Percentiles rank a stretch among this genome's conserved stretches.
These are phyloP conservation scores for Papilio glaucus DNA, from an alignment of 1,140 invertebrate species.

Conservation along the genomic window DNA sequence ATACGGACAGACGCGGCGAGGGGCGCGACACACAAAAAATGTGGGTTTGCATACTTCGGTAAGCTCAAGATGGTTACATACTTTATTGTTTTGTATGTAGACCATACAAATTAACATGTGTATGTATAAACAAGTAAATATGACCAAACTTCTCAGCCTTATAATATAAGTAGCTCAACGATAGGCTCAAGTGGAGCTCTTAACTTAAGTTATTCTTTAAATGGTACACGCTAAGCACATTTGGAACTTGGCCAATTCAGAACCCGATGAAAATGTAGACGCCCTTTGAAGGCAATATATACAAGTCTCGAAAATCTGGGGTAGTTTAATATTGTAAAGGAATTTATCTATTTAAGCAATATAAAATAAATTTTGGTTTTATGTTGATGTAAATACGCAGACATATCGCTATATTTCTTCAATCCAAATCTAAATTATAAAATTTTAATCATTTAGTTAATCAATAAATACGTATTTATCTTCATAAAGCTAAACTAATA, in stretches of 20 bases:
- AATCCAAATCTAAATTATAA: too few species aligned
- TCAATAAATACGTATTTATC: too few species aligned
- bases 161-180: conserved; percentile 3
- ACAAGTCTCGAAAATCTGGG: background rate
- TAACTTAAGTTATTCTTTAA: conserved; percentile 20
- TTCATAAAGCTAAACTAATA: too few species aligned
- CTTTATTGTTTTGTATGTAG: background rate
- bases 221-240: conserved; percentile 17
- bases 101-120: background rate
- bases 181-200: background rate
- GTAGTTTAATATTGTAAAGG: background rate
- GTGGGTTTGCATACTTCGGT: too few species aligned
- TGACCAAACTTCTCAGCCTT: conserved; percentile 2
- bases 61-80: background rate
- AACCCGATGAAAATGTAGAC: background rate
- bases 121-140: background rate
- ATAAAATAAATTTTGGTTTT: background rate
- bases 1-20: too few species aligned
- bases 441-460: too few species aligned
- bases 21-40: too few species aligned
- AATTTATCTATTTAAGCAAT: background rate
- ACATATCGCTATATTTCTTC: too few species aligned
- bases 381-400: too few species aligned
- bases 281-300: conserved; percentile 9
- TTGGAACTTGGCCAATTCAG: conserved; percentile 8